Conservation (phyloP, 30 jellyfish, hydroid and myxozoan genomes). For the Aurelia aurita region DNA sequence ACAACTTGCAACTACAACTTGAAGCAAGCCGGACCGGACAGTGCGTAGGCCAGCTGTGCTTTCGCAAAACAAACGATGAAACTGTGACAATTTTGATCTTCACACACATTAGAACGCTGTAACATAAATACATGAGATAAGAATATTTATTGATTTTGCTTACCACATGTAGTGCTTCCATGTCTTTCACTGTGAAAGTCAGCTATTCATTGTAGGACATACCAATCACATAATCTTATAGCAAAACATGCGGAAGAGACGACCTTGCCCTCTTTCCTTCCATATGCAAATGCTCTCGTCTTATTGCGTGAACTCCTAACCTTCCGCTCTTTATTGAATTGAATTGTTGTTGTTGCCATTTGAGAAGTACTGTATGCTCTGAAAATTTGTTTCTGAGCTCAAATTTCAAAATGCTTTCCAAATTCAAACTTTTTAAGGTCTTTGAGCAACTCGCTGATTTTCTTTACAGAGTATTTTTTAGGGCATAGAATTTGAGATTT, state of each 20-base stretch:
- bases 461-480: too few species aligned
- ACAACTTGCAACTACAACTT: too few species aligned
- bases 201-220: too few species aligned
- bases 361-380: too few species aligned
- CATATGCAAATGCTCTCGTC: slow-evolving; percentile 40
- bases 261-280: slow-evolving; percentile 36
- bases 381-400: too few species aligned
- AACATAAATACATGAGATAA: too few species aligned
- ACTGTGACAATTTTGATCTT: not conserved
- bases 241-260: slow-evolving; percentile 60
- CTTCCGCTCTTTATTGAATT: not conserved
- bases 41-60: not conserved
- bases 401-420: too few species aligned
- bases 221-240: not conserved
- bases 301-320: not conserved
- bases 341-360: too few species aligned
- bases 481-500: too few species aligned
- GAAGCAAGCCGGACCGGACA: not conserved
- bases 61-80: not conserved
- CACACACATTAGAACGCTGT: too few species aligned
- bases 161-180: slow-evolving; percentile 74
- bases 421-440: too few species aligned
- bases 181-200: not conserved
- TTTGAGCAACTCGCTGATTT: too few species aligned
- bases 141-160: not conserved